Percentiles rank a stretch among this genome's conserved stretches.
phyloP scores from a whole-genome alignment of 2,113 vertebrate species.

The Lipotes vexillifer region DNA sequence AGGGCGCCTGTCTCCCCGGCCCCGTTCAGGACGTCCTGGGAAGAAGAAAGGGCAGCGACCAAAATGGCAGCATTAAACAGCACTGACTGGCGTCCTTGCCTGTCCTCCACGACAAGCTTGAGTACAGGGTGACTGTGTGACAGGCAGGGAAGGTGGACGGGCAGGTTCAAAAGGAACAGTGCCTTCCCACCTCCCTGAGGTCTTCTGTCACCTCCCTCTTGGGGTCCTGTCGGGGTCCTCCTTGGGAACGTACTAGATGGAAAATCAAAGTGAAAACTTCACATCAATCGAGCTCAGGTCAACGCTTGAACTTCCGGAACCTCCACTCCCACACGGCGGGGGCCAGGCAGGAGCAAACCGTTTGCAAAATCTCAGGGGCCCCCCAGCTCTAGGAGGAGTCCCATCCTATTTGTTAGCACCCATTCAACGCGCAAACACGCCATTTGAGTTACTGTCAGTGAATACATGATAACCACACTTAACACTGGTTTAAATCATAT shows the following conservation, averaged over 20 bases:
- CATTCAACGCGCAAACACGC: fast-evolving
- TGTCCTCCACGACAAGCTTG: neutral
- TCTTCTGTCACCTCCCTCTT: no score
- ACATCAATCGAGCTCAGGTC: neutral
- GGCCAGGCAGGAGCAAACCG: no score
- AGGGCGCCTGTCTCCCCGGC: neutral
- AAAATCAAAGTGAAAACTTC: neutral
- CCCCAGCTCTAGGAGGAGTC: fast-evolving
- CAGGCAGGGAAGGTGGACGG: neutral
- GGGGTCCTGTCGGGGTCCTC: neutral
- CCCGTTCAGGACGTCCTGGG: neutral
- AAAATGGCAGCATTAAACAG: neutral
- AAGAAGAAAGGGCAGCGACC: neutral
- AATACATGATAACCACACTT: neutral
- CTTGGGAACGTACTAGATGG: fast-evolving
- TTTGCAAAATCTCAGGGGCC: neutral
- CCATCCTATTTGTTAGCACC: neutral
- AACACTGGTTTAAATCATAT: neutral
- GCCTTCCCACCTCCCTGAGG: no score
- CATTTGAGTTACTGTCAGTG: neutral
- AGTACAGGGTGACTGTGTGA: neutral
- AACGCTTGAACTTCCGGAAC: neutral
- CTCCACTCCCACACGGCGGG: neutral
- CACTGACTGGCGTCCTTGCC: fast-evolving
- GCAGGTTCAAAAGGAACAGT: neutral